These are phyloP conservation scores for Diorhabda carinulata DNA, from an alignment of 1,140 invertebrate genomes.

Conservation along the genomic window DNA sequence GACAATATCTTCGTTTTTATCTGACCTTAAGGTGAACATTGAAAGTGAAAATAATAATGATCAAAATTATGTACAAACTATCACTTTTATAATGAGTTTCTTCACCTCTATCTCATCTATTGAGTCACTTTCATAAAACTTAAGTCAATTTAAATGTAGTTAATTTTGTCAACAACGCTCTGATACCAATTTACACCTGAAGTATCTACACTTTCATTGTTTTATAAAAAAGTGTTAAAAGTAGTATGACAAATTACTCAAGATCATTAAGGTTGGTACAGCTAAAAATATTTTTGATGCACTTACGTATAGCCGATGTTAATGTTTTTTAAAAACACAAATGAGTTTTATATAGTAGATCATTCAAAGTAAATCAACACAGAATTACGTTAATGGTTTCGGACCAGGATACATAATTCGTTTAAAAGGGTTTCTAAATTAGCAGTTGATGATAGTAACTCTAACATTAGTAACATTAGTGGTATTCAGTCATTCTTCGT, in stretches of 20 bases:
- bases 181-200: not conserved
- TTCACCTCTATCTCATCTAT: not conserved
- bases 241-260: not conserved
- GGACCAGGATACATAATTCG: slow-evolving; percentile 42
- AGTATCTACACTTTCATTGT: not conserved
- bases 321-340: slow-evolving; percentile 3
- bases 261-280: not conserved
- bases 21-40: too few species aligned
- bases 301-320: not conserved
- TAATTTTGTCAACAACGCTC: not conserved
- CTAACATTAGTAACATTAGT: slow-evolving; percentile 37
- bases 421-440: slow-evolving; percentile 47
- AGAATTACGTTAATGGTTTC: slow-evolving; percentile 43
- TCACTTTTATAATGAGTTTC: not conserved
- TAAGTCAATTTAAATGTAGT: not conserved
- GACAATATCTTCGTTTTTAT: not conserved
- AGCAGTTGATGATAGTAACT: slow-evolving; percentile 44
- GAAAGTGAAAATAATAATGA: not conserved
- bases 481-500: slow-evolving; percentile 39
- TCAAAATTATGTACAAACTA: not conserved
- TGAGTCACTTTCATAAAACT: not conserved
- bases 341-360: slow-evolving; percentile 4
- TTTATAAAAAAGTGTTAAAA: not conserved
- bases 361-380: slow-evolving; percentile 38
- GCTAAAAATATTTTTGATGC: not conserved